Percentiles rank a stretch among this genome's conserved stretches.
These are phyloP conservation scores for Polymixis flavicincta DNA, from an alignment of 2,888 invertebrate genomes.

Conservation along the genomic window DNA sequence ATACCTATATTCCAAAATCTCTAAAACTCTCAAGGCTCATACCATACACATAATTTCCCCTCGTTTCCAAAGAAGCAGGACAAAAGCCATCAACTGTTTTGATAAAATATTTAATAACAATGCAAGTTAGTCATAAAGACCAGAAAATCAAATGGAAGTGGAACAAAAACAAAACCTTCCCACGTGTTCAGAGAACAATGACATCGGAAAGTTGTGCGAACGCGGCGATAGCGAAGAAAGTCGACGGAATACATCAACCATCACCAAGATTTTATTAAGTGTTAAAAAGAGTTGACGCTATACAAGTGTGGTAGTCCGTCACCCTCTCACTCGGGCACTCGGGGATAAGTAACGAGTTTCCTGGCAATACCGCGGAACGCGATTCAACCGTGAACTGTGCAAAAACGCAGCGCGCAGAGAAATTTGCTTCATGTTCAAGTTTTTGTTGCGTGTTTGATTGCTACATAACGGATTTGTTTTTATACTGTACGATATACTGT, in stretches of 20 bases:
- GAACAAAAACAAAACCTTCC: slow-evolving; percentile 77
- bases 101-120: slow-evolving; percentile 42
- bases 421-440: slow-evolving; percentile 81
- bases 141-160: slow-evolving; percentile 59
- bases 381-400: slow-evolving; percentile 81
- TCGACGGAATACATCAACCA: slow-evolving; percentile 70
- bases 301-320: slow-evolving; percentile 57
- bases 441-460: slow-evolving; percentile 82
- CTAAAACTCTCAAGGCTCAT: neutral
- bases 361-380: slow-evolving; percentile 79
- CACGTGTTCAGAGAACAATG: slow-evolving; percentile 81
- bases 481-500: slow-evolving; percentile 57
- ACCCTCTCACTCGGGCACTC: slow-evolving; percentile 55
- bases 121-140: slow-evolving; percentile 46
- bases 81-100: slow-evolving; percentile 22
- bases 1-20: neutral
- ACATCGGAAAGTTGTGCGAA: slow-evolving; percentile 86
- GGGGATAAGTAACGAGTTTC: slow-evolving; percentile 75
- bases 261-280: slow-evolving; percentile 62
- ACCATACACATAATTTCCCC: neutral
- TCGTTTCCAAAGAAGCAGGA: slow-evolving; percentile 10
- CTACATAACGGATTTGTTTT: slow-evolving; percentile 81
- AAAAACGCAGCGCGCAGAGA: slow-evolving; percentile 82
- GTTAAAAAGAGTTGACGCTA: slow-evolving; percentile 66
- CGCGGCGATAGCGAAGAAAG: slow-evolving; percentile 79